Evolutionary conservation across 2,113 vertebrate species (phyloP).

Genomic region (Euleptes europaea): DNA sequence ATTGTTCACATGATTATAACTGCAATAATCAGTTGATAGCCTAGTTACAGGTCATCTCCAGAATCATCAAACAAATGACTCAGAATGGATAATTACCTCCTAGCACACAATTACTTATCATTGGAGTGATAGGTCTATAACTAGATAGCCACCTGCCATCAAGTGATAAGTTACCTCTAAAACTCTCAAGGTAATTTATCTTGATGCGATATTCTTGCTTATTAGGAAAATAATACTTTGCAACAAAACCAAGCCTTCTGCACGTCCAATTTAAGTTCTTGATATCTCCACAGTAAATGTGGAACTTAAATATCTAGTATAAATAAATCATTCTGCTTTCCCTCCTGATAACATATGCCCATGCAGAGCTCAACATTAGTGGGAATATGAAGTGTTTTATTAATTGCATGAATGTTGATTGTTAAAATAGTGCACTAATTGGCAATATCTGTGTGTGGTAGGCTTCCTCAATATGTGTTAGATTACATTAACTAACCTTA

Average conservation of each 20-base stretch:
- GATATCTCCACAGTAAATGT: constrained; percentile 46
- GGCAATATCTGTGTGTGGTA: constrained; percentile 75
- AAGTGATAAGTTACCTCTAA: neutral
- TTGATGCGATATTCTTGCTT: neutral
- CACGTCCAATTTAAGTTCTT: constrained; percentile 45
- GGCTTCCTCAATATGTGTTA: constrained; percentile 70
- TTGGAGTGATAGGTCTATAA: neutral
- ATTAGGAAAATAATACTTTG: neutral
- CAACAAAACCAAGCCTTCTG: constrained; percentile 15
- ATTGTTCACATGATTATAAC: neutral
- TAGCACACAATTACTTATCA: neutral
- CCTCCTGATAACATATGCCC: constrained; percentile 70
- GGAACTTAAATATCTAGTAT: constrained; percentile 51
- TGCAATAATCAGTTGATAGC: neutral
- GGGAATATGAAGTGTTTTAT: constrained; percentile 67
- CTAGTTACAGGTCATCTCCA: neutral
- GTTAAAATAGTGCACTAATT: constrained; percentile 77
- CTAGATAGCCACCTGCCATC: neutral
- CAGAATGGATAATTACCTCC: neutral
- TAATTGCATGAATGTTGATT: constrained; percentile 75
- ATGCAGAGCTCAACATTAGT: constrained; percentile 67
- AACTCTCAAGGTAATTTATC: neutral
- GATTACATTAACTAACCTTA: constrained; percentile 71
- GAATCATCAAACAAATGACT: neutral
- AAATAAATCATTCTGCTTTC: constrained; percentile 67